Percentiles rank a stretch among this genome's conserved stretches.
phyloP scores from a whole-genome alignment of 2,797 vertebrate genomes.

The Novumbra hubbsi region DNA sequence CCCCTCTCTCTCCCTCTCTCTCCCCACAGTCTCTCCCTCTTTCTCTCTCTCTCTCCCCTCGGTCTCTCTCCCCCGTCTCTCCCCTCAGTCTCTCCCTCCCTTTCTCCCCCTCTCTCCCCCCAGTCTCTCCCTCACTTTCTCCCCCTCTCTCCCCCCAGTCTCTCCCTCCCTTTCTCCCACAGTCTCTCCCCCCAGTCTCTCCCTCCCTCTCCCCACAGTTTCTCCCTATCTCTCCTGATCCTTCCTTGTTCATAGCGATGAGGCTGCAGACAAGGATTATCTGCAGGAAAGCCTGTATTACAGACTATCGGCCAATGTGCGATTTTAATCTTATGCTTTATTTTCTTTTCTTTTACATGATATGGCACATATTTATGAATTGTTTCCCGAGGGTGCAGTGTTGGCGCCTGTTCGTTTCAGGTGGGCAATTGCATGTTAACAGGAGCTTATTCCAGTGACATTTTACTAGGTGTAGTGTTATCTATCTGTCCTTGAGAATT shows the following conservation, averaged over 20 bases:
- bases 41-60: no score
- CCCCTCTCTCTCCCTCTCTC: no score
- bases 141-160: no score
- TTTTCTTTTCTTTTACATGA: slow-evolving; percentile 7
- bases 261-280: slow-evolving; percentile 22
- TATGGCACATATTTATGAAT: neutral
- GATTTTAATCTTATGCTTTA: slow-evolving; percentile 26
- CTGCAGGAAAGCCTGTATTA: slow-evolving; percentile 27
- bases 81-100: neutral
- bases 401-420: neutral
- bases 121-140: no score
- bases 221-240: neutral
- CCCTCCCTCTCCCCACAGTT: no score
- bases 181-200: no score
- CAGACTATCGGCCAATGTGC: slow-evolving; percentile 12
- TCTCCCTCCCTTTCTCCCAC: no score
- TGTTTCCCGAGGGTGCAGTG: neutral
- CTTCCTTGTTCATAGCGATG: neutral
- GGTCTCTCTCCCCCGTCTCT: no score
- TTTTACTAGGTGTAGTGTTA: neutral
- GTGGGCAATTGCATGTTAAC: neutral
- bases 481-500: neutral
- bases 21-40: no score
- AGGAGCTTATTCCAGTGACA: neutral
- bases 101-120: neutral